Evolutionary conservation across 2,888 invertebrate species (phyloP), one percentile per base, ranked within the genome.

Genomic region (Germaria angustata): DNA sequence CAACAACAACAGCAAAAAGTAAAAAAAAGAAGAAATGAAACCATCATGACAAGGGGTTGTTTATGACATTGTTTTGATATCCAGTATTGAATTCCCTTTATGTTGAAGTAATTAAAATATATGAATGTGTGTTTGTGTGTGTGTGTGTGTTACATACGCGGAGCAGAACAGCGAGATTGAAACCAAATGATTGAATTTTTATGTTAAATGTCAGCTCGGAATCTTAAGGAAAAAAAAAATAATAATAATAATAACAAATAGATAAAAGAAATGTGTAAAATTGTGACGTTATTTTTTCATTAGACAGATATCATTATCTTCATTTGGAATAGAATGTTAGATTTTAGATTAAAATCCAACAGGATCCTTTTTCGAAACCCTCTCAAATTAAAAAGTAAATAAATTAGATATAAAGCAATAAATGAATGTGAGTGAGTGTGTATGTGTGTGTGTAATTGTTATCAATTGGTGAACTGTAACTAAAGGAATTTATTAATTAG

Each of bases 171-270:
- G 28, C n/a, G n/a, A 65, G 28, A 65, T 65, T 71, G 68, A 63
- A 69, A 55, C 36, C 41, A 65, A 61, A 61, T 80, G 84, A 84
- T 84, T 84, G 84, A 80, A 65, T 80, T 80, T 82, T 65, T 80
- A 53, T 84, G 84, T 84, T 78, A 49, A 61, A 80, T 82, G 84
- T 82, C 84, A 82, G 41, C 17, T 39, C 46, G 11, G 28, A 69
- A 44, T 36, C 17, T 32, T 22, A 51, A 68, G 51, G 51, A 61
- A 46, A 0, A n/a, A 61, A 28, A 28, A 36, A 24, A 36, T n/a
- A n/a, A n/a, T n/a, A n/a, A n/a, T n/a, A n/a, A n/a, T n/a, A n/a
- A n/a, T n/a, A n/a, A n/a, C n/a, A n/a, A n/a, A n/a, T n/a, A n/a
- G n/a, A n/a, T n/a, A 15, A 66, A 41, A 59, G 15, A 32, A 32